A percentile compares a stretch with the other conserved stretches of the same genome.
Conservation (phyloP, 2,113 vertebrate genomes). For the Columba livia region DNA sequence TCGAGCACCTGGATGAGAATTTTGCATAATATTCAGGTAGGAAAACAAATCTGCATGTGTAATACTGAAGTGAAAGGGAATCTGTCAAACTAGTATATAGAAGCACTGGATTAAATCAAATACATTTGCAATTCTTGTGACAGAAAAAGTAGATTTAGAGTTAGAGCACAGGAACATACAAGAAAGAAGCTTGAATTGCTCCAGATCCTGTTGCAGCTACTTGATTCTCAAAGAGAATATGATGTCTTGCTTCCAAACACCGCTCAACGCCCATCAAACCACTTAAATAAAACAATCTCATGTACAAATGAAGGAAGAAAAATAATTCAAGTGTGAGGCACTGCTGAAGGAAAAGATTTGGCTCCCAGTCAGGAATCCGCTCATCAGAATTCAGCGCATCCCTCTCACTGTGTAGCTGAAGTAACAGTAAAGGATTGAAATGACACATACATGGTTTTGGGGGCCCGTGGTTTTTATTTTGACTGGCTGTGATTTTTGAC, state of each 20-base stretch:
- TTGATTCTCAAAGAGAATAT: neutral
- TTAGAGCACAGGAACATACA: neutral
- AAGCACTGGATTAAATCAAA: neutral
- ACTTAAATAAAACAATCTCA: neutral
- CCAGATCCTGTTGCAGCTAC: neutral
- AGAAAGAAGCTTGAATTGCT: neutral
- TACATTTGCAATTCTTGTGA: neutral
- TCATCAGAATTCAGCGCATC: neutral
- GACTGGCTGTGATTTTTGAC: neutral
- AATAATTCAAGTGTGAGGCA: neutral
- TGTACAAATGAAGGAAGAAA: neutral
- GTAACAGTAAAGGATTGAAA: neutral
- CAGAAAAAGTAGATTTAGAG: neutral
- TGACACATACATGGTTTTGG: accelerated
- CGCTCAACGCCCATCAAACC: neutral
- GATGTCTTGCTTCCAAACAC: neutral
- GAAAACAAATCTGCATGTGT: neutral
- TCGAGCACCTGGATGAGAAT: neutral
- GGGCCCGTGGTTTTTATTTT: neutral
- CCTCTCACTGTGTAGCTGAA: neutral
- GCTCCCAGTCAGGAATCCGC: neutral
- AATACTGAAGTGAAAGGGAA: neutral
- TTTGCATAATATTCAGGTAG: neutral
- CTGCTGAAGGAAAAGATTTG: neutral
- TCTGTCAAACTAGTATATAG: neutral